Evolutionary conservation across 2,113 vertebrate genomes (phyloP).

Genomic region (Sinocyclocheilus grahami): DNA sequence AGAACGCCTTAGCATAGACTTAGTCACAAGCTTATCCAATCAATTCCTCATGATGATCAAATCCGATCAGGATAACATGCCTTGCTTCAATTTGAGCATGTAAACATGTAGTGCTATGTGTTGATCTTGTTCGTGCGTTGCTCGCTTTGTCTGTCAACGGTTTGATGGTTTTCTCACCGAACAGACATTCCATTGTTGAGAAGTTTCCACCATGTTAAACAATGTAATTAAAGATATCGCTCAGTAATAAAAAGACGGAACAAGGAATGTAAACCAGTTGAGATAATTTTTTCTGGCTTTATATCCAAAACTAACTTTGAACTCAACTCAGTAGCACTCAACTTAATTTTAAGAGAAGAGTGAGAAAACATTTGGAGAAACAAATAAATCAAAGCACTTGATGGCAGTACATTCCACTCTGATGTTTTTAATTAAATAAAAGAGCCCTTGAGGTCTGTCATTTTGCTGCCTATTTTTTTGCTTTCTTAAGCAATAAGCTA

Average conservation of each 20-base stretch:
- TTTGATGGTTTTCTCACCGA: constrained; percentile 5
- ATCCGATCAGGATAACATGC: constrained; percentile 16
- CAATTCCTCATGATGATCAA: constrained; percentile 52
- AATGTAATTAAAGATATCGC: not conserved
- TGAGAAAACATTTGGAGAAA: not conserved
- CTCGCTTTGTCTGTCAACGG: not conserved
- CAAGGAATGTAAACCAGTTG: not conserved
- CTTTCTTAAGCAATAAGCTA: not conserved
- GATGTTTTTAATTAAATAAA: not conserved
- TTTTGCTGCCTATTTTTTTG: not conserved
- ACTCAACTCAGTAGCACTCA: not conserved
- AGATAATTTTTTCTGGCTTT: not conserved
- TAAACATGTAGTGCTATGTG: not conserved
- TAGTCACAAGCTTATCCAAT: constrained; percentile 65
- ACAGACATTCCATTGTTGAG: not conserved
- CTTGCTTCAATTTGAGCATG: constrained; percentile 24
- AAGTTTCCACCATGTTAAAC: not conserved
- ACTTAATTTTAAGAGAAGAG: not conserved
- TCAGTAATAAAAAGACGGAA: not conserved
- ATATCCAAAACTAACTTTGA: not conserved
- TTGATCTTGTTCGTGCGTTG: not conserved
- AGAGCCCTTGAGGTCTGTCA: not conserved
- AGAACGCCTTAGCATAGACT: constrained; percentile 47
- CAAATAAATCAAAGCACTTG: not conserved
- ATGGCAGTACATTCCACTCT: not conserved